Base-by-base conservation (phyloP, 2,888 invertebrate genomes). In the Macaria liturata region DNA sequence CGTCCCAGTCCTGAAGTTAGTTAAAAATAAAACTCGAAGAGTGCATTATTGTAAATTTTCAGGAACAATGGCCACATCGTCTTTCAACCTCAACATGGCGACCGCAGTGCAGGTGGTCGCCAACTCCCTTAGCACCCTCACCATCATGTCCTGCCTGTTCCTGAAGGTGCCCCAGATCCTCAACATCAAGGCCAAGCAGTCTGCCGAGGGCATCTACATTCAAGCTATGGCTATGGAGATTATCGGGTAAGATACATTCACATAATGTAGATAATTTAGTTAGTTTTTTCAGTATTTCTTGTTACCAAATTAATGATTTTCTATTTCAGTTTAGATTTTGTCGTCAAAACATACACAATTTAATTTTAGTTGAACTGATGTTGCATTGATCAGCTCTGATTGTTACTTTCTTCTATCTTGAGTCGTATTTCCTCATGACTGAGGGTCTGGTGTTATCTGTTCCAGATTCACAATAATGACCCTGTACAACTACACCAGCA, bases 111-210 rank as follows among this genome's bases (percentile, higher is more conserved):
- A 79, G 20, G 48, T 68, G 5, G 9, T 88, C 20, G 81, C 88
- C 2, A 74, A 85, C 56, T 46, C 66, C 3, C 80, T 96, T 53
- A 97, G 96, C 78, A 78, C 95, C 9, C 84, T 96, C n/a, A 97
- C 96, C 0, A 96, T 97, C 64, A 80, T 94, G 46, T 94, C 96
- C 75, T 96, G 97, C 77, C 89, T 96, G 52, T 93, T 97, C 66
- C 87, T 96, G 67, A 97, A 97, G 92, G 93, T 97, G 50, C 97
- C 97, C 0, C 97, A 97, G 89, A 97, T 97, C 62, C 81, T 94
- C 64, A 94, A 94, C 57, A 89, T 97, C 52, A 74, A 93, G 4
- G 87, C 93, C 64, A 92, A 93, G 51, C 92, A 94, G 80, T 95
- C 95, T 53, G 94, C 96, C 0, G 92, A 93, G 69, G 96, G 97